Evolutionary conservation across 1,140 invertebrate genomes (phyloP).

Genomic region (Caenorhabditis tropicalis): DNA sequence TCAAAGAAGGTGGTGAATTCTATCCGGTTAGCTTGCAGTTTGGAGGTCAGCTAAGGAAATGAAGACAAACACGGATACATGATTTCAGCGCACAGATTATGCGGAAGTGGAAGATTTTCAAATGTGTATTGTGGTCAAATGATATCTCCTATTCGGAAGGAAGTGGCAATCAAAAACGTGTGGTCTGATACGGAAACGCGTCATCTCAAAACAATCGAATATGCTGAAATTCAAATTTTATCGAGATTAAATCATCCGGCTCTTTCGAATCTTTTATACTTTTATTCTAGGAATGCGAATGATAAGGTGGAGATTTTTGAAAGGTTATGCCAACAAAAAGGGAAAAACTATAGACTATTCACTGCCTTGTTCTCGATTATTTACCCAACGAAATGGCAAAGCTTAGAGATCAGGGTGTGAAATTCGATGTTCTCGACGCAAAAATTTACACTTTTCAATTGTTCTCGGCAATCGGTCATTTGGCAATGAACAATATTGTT

Average conservation of each 20-base stretch:
- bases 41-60: background rate
- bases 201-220: background rate
- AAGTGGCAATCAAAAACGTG: conserved; percentile 53
- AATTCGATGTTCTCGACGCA: conserved; percentile 54
- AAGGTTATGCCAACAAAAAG: background rate
- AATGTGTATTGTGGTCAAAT: conserved; percentile 52
- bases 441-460: conserved; percentile 45
- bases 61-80: background rate
- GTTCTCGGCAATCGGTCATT: conserved; percentile 37
- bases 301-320: conserved; percentile 36
- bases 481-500: conserved; percentile 36
- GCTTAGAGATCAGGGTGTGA: conserved; percentile 45
- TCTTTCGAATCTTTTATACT: conserved; percentile 30
- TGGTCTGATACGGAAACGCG: conserved; percentile 46
- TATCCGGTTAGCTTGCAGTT: conserved; percentile 16
- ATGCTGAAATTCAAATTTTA: conserved; percentile 15
- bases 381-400: conserved; percentile 52
- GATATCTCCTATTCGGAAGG: background rate
- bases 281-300: conserved; percentile 45
- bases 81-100: background rate
- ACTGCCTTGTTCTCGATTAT: conserved; percentile 55
- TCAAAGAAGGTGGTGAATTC: background rate
- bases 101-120: conserved; percentile 51
- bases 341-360: conserved; percentile 32
- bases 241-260: background rate